Evolutionary conservation across 2,113 vertebrate genomes (phyloP).

Genomic region (Indicator maculatus): DNA sequence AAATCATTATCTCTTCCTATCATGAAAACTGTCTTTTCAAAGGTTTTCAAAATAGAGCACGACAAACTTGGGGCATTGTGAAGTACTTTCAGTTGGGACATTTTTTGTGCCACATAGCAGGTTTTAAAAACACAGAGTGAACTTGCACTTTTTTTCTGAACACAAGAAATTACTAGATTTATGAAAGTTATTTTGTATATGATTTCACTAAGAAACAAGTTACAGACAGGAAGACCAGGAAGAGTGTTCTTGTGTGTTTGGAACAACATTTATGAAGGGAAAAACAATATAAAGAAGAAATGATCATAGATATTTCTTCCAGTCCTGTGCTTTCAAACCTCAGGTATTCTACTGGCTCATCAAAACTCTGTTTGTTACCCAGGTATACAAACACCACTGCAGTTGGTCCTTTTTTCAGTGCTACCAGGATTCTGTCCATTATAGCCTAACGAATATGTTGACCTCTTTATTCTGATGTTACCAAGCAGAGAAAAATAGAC

Average conservation of each 20-base stretch:
- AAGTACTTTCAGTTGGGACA: not conserved
- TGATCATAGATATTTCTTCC: not conserved
- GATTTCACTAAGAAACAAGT: not conserved
- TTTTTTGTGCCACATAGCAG: not conserved
- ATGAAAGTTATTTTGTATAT: not conserved
- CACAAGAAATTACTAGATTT: not conserved
- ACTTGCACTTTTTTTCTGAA: not conserved
- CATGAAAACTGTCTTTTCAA: not conserved
- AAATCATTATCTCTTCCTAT: not conserved
- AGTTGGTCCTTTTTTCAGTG: not conserved
- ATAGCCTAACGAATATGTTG: conserved; percentile 17
- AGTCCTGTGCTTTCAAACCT: not conserved
- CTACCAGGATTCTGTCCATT: conserved; percentile 37
- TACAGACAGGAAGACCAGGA: not conserved
- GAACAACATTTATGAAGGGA: not conserved
- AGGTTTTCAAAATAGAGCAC: not conserved
- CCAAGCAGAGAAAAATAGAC: not conserved
- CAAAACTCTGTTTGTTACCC: not conserved
- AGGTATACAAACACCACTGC: not conserved
- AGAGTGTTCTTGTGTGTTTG: not conserved
- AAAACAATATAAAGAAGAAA: not conserved
- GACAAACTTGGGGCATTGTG: not conserved
- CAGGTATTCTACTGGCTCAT: conserved; percentile 42
- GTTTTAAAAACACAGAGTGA: not conserved
- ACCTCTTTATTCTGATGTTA: not conserved